Evolutionary conservation across 2,888 invertebrate species (phyloP).

Genomic region (Ischnus inquisitorius): DNA sequence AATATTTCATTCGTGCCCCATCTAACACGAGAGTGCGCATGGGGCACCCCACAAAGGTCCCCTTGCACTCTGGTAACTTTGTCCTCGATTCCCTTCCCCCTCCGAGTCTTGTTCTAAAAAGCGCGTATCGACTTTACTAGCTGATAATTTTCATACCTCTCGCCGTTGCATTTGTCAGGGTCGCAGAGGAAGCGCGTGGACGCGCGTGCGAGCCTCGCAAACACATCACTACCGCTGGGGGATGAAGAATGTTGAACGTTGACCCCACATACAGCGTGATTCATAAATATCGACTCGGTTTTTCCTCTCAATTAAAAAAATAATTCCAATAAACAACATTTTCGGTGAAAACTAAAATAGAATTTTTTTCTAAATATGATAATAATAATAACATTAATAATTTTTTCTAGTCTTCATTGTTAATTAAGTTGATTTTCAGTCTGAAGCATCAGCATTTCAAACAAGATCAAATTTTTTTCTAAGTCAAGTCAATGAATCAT

Average conservation of each 20-base stretch:
- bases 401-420: too few species aligned
- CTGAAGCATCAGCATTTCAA: too few species aligned
- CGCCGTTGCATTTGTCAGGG: conserved; percentile 47
- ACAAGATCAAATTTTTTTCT: too few species aligned
- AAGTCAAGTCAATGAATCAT: too few species aligned
- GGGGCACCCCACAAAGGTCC: conserved; percentile 26
- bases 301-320: too few species aligned
- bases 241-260: conserved; percentile 45
- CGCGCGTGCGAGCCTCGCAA: conserved; percentile 59
- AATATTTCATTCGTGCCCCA: conserved; percentile 74
- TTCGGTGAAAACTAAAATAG: too few species aligned
- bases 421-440: too few species aligned
- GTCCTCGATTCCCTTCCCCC: not conserved
- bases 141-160: conserved; percentile 75
- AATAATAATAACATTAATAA: too few species aligned
- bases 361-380: too few species aligned
- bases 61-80: conserved; percentile 22
- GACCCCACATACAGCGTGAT: too few species aligned
- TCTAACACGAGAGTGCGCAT: conserved; percentile 65
- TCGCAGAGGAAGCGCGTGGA: conserved; percentile 47
- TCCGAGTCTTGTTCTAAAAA: conserved; percentile 63
- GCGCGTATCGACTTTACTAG: conserved; percentile 71
- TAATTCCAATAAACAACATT: too few species aligned
- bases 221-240: conserved; percentile 35
- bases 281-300: too few species aligned